A percentile compares a stretch with the other conserved stretches of the same genome.
Conservation (phyloP, 1,140 invertebrate genomes). For the Ceratina australensis region DNA sequence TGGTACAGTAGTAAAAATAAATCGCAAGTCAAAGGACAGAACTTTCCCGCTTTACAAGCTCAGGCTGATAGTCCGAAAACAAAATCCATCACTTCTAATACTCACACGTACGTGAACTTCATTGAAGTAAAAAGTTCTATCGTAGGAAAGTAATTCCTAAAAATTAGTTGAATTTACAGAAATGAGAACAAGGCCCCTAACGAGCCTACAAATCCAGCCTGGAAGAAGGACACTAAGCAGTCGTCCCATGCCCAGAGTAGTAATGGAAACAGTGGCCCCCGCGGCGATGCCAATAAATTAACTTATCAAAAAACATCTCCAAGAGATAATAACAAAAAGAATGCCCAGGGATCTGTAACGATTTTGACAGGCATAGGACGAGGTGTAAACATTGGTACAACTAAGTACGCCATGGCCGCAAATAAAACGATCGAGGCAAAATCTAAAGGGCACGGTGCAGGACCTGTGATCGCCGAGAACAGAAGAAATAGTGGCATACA, state of each 20-base stretch:
- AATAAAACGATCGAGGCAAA: slow-evolving; percentile 74
- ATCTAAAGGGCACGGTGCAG: slow-evolving; percentile 74
- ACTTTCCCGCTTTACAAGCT: slow-evolving; percentile 73
- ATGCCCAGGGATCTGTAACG: slow-evolving; percentile 69
- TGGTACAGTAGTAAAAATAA: slow-evolving; percentile 79
- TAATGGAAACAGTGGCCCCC: slow-evolving; percentile 66
- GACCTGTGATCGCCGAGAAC: slow-evolving; percentile 64
- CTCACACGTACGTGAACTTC: slow-evolving; percentile 65
- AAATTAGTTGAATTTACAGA: slow-evolving; percentile 52
- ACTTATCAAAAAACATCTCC: slow-evolving; percentile 61
- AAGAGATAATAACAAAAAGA: slow-evolving; percentile 72
- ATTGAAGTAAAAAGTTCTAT: slow-evolving; percentile 5
- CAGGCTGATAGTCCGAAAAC: slow-evolving; percentile 69
- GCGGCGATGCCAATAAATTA: slow-evolving; percentile 66
- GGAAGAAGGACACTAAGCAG: slow-evolving; percentile 73
- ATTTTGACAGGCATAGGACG: too few relatives aligned
- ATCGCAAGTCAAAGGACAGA: slow-evolving; percentile 68
- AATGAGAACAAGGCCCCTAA: slow-evolving; percentile 73
- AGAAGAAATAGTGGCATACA: slow-evolving; percentile 70
- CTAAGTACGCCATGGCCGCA: slow-evolving; percentile 73
- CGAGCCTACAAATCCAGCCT: slow-evolving; percentile 71
- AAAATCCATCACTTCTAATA: slow-evolving; percentile 60
- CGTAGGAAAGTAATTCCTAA: slow-evolving; percentile 10
- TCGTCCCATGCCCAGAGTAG: slow-evolving; percentile 64
- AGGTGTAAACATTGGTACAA: slow-evolving; percentile 60